Conservation (phyloP, 2,888 invertebrate genomes). For the Xanthia icteritia region DNA sequence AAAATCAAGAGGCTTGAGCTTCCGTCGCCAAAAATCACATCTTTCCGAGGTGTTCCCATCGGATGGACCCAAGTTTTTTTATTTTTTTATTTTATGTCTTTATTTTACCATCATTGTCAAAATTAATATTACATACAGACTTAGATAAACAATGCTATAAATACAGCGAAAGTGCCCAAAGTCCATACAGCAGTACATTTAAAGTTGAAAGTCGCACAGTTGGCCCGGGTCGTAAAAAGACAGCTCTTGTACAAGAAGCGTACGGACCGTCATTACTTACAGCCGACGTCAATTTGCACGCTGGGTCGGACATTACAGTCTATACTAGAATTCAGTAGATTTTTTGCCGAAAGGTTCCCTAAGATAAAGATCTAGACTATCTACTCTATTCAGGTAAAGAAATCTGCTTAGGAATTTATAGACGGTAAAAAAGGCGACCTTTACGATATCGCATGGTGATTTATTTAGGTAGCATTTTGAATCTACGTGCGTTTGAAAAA, state of each 20-base stretch:
- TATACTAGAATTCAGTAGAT: constrained; percentile 15
- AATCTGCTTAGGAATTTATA: constrained; percentile 6
- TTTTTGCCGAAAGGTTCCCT: constrained; percentile 23
- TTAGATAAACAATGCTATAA: neutral
- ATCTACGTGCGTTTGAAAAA: neutral
- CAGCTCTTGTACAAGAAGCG: constrained; percentile 35
- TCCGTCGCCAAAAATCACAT: neutral
- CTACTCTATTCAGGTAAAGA: constrained; percentile 14
- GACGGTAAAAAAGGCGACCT: constrained; percentile 1
- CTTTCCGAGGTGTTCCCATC: neutral
- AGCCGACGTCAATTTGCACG: constrained; percentile 54
- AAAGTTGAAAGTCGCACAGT: constrained; percentile 19
- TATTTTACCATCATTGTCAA: neutral
- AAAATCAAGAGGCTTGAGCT: neutral
- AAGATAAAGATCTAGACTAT: constrained; percentile 19
- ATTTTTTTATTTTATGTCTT: neutral
- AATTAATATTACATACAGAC: neutral
- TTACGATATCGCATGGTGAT: neutral
- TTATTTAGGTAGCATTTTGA: neutral
- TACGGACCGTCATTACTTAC: constrained; percentile 50
- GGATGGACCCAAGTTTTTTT: neutral
- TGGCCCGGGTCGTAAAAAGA: constrained; percentile 43
- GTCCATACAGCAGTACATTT: neutral
- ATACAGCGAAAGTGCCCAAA: neutral
- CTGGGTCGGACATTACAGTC: constrained; percentile 23